Evolutionary conservation across 2,113 vertebrate species (phyloP).

Genomic region (Rhea americana): DNA sequence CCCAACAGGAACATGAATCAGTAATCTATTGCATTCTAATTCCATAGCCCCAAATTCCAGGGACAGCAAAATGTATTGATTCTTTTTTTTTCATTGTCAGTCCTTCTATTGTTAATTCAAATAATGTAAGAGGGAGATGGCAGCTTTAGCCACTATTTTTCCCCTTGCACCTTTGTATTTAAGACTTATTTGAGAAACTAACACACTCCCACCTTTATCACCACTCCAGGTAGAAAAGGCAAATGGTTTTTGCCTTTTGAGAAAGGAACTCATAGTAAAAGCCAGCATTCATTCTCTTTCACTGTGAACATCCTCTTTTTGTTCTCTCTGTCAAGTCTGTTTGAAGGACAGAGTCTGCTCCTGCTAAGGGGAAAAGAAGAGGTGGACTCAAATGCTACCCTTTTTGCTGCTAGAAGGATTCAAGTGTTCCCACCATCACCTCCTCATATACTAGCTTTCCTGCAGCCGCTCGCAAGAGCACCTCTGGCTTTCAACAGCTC

Average conservation of each 20-base stretch:
- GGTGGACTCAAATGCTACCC: background rate
- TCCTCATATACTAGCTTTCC: background rate
- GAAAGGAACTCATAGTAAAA: background rate
- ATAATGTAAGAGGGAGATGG: background rate
- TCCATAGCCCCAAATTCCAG: background rate
- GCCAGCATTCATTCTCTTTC: background rate
- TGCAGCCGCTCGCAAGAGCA: too few species aligned
- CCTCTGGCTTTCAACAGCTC: too few species aligned
- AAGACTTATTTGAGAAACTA: background rate
- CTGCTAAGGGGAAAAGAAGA: background rate
- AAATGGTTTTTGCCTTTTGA: background rate
- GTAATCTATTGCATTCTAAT: background rate
- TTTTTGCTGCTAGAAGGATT: background rate
- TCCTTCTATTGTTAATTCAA: background rate
- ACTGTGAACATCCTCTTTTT: background rate
- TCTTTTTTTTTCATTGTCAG: background rate
- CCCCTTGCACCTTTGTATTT: background rate
- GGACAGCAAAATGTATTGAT: background rate
- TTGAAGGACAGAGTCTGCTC: background rate
- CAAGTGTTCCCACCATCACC: background rate
- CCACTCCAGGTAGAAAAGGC: background rate
- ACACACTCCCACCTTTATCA: too few species aligned
- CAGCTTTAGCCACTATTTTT: rapidly evolving
- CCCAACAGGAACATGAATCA: background rate
- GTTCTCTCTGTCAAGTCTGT: background rate